phyloP scores from a whole-genome alignment of 1,140 invertebrate species.

The Phymastichus coffea region DNA sequence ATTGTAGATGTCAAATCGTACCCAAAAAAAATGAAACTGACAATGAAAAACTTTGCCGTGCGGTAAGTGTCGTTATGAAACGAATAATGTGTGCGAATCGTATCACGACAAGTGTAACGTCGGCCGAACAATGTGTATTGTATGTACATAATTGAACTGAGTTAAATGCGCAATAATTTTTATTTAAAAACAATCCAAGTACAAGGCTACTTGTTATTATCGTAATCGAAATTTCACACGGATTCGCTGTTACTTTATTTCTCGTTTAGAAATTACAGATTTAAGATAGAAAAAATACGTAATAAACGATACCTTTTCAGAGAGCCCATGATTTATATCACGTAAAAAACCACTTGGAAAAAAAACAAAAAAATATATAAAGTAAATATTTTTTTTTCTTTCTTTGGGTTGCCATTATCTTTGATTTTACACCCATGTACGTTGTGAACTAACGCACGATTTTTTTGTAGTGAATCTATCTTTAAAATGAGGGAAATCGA shows the following conservation, averaged over 20 bases:
- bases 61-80: too few relatives aligned
- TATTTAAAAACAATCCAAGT: slow-evolving; percentile 53
- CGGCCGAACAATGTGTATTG: slow-evolving; percentile 52
- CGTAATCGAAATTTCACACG: slow-evolving; percentile 22
- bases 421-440: slow-evolving; percentile 4
- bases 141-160: slow-evolving; percentile 56
- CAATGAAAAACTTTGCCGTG: slow-evolving; percentile 16
- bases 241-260: slow-evolving; percentile 33
- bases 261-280: slow-evolving; percentile 24
- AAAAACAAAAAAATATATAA: too few relatives aligned
- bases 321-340: slow-evolving; percentile 9
- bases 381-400: too few relatives aligned
- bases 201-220: slow-evolving; percentile 35
- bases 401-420: slow-evolving; percentile 6
- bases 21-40: slow-evolving; percentile 34
- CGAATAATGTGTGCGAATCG: slow-evolving; percentile 15
- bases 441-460: background rate
- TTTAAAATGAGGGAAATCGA: background rate
- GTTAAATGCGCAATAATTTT: slow-evolving; percentile 53
- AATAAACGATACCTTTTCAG: slow-evolving; percentile 12
- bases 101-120: slow-evolving; percentile 30
- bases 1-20: slow-evolving; percentile 24
- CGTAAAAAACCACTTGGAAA: too few relatives aligned
- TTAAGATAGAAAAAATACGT: slow-evolving; percentile 23
- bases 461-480: slow-evolving; percentile 8